Evolutionary conservation across 2,888 invertebrate genomes (phyloP).

Genomic region (Cantharis rufa): DNA sequence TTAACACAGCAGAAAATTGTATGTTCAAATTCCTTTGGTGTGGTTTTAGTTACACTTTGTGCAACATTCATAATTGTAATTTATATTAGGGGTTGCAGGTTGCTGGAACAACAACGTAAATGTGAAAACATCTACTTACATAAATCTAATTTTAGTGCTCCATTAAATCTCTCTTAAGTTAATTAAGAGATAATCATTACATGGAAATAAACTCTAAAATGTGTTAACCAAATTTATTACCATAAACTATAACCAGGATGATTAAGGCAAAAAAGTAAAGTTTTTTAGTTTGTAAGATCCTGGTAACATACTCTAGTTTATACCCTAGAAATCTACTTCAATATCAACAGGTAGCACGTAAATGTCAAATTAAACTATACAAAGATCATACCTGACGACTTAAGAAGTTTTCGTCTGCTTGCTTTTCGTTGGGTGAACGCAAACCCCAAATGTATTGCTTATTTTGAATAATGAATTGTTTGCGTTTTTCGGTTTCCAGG

Average conservation of each 20-base stretch:
- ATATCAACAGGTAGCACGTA: slow-evolving; percentile 31
- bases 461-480: background rate
- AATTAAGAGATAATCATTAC: background rate
- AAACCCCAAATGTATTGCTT: background rate
- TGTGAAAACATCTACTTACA: background rate
- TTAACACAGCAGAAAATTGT: background rate
- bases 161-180: background rate
- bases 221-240: background rate
- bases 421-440: background rate
- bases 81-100: background rate
- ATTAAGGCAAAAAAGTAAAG: no score
- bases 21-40: background rate
- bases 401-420: background rate
- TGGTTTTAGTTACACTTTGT: background rate
- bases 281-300: background rate
- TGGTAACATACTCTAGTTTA: background rate
- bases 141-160: background rate
- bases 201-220: background rate
- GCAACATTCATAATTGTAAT: background rate
- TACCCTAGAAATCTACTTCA: slow-evolving; percentile 8
- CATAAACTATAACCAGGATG: no score
- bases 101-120: background rate
- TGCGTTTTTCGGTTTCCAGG: background rate
- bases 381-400: slow-evolving; percentile 16
- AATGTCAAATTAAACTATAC: slow-evolving; percentile 24